A percentile compares a stretch with the other conserved stretches of the same genome.
phyloP scores from a whole-genome alignment of 2,113 vertebrate species.

The Isurus oxyrinchus region DNA sequence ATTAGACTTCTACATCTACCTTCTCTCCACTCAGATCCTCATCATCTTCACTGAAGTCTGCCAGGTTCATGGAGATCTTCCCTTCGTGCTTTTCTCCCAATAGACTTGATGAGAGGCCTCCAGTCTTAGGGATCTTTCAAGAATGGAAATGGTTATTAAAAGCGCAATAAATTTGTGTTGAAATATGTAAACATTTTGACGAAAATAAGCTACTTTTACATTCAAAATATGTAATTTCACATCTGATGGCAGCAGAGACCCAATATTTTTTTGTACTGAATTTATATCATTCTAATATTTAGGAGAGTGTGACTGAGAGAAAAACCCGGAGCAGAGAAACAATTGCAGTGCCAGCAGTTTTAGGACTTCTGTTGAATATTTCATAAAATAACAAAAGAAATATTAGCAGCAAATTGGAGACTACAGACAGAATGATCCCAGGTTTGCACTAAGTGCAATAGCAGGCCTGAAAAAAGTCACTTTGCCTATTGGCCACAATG shows the following conservation, averaged over 20 bases:
- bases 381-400: background rate
- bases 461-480: too few relatives aligned
- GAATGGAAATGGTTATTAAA: background rate
- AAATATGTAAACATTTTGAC: background rate
- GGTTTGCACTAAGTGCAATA: too few relatives aligned
- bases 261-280: background rate
- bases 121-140: conserved; percentile 15
- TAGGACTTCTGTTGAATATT: background rate
- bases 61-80: conserved; percentile 46
- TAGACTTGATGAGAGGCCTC: conserved; percentile 43
- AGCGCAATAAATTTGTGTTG: background rate
- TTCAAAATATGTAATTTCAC: background rate
- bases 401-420: background rate
- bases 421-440: too few relatives aligned
- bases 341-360: background rate
- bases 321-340: background rate
- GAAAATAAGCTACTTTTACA: background rate
- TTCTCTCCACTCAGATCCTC: conserved; percentile 56
- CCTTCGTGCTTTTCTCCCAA: conserved; percentile 54
- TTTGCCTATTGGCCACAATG: too few relatives aligned
- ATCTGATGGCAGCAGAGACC: background rate
- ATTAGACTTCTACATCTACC: conserved; percentile 41
- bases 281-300: background rate
- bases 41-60: conserved; percentile 48
- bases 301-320: background rate